Evolutionary conservation across 2,113 vertebrate genomes (phyloP).

Genomic region (Laticauda colubrina): DNA sequence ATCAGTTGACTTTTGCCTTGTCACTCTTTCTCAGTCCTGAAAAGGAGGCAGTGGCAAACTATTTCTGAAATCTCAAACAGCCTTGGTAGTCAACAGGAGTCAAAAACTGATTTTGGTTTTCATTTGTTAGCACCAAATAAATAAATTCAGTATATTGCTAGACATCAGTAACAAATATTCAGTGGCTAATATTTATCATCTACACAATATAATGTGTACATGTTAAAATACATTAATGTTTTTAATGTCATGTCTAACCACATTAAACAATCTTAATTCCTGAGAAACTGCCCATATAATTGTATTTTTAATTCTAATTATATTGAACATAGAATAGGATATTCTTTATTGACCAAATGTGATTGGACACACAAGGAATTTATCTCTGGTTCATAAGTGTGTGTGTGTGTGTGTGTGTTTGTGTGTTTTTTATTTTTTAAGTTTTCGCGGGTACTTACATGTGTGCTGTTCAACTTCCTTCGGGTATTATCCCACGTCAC

Average conservation of each 20-base stretch:
- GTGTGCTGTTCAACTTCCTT: too few species aligned
- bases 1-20: neutral
- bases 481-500: too few species aligned
- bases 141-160: neutral
- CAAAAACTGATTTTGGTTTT: neutral
- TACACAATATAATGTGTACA: neutral
- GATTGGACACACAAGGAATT: neutral
- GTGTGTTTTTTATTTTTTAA: too few species aligned
- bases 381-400: neutral
- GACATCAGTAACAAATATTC: neutral
- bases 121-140: neutral
- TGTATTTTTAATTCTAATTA: neutral
- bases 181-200: constrained; percentile 2
- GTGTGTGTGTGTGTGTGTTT: too few species aligned
- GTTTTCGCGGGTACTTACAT: too few species aligned
- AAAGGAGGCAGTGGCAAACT: neutral
- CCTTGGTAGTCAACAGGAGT: neutral
- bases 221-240: too few species aligned
- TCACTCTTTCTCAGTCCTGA: neutral
- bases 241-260: neutral
- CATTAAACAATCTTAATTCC: neutral
- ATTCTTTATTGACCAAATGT: neutral
- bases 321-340: neutral
- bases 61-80: neutral
- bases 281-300: neutral